phyloP scores from a whole-genome alignment of 2,113 vertebrate species.

The Progne subis region DNA sequence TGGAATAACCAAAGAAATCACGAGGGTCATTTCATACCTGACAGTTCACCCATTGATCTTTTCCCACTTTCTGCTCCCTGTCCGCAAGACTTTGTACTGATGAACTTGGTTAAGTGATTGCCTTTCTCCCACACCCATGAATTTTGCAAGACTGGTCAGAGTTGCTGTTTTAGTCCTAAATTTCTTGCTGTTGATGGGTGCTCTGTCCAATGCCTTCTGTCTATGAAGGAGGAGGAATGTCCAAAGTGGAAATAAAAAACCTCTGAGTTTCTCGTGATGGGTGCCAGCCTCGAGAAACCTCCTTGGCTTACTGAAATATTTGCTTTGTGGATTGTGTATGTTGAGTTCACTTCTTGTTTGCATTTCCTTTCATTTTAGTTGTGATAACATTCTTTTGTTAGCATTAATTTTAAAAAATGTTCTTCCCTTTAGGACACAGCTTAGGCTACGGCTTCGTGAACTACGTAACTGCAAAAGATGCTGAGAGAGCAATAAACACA shows the following conservation, averaged over 20 bases:
- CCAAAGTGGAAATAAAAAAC: neutral
- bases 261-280: accelerated
- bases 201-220: neutral
- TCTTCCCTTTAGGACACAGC: constrained; percentile 93
- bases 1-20: neutral
- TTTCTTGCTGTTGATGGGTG: neutral
- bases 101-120: neutral
- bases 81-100: neutral
- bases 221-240: neutral
- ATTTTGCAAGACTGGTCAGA: neutral
- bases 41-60: accelerated
- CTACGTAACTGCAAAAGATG: constrained; percentile 98
- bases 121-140: neutral
- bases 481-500: constrained; percentile 98
- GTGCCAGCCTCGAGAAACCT: neutral
- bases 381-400: neutral
- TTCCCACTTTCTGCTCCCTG: neutral
- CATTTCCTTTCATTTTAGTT: neutral
- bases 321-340: neutral
- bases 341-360: neutral
- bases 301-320: neutral
- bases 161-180: neutral
- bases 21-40: neutral
- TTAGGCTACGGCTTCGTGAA: constrained; percentile 99
- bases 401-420: neutral